These are phyloP conservation scores for Eudyptes chrysolophus DNA, from an alignment of 2,113 vertebrate genomes.

Conservation along the genomic window DNA sequence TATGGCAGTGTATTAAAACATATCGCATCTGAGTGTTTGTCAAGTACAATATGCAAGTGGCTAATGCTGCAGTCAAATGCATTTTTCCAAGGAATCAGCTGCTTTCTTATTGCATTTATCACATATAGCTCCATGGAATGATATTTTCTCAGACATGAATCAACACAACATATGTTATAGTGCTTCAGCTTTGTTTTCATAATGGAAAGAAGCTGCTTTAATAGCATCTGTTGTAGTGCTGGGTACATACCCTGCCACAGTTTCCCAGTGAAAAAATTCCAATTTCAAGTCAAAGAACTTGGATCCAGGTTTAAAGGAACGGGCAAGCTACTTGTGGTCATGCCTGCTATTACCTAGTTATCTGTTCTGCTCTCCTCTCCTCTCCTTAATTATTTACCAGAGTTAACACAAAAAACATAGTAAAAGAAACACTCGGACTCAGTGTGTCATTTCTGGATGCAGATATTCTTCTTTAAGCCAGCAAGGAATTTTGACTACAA, in stretches of 20 bases:
- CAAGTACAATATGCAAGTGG: conserved; percentile 6
- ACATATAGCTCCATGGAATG: conserved; percentile 30
- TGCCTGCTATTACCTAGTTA: background rate
- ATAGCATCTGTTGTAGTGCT: conserved; percentile 38
- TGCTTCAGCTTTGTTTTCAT: conserved; percentile 38
- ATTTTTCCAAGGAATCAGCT: conserved; percentile 25
- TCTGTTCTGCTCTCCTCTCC: background rate
- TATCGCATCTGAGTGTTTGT: conserved; percentile 3
- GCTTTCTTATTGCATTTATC: conserved; percentile 28
- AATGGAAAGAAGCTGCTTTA: conserved; percentile 54
- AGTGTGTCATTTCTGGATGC: background rate
- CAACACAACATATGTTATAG: conserved; percentile 56
- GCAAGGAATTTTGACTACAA: background rate
- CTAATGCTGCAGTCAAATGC: conserved; percentile 5
- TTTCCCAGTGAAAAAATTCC: background rate
- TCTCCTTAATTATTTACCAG: background rate
- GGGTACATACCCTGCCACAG: background rate
- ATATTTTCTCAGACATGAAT: conserved; percentile 52
- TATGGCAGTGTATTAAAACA: background rate
- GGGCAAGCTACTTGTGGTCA: background rate
- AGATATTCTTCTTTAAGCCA: background rate
- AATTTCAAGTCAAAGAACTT: background rate
- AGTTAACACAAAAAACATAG: background rate
- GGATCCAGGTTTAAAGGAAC: background rate
- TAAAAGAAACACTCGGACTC: background rate